Base-by-base conservation (phyloP, 2,888 invertebrate species). In the Sinotaia quadrata region DNA sequence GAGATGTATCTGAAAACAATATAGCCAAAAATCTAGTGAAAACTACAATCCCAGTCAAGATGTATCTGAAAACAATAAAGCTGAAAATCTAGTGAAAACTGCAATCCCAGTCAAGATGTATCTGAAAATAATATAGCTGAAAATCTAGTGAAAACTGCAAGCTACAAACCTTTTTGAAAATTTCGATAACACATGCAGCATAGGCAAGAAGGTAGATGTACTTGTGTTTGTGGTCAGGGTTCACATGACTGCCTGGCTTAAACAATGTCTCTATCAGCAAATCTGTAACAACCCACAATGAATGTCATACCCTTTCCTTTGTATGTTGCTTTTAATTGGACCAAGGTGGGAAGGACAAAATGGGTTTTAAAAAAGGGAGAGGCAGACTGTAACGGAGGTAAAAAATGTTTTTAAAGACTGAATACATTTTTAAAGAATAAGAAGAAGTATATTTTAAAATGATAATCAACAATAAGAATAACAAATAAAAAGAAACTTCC, bases 151-250 rank as follows among this genome's bases (percentile, higher is more conserved):
- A 41, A 41, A 18, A 2, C 41, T 41, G 41, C 41, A 41, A 1
- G 41, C 15, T 41, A 36, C 69, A 60, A 80, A 78, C 88, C 88
- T 71, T 93, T 91, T 94, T 56, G 91, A 92, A 68, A 91, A 91
- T 92, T 87, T 98, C 98, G 77, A 93, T 94, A 0, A 98, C 97
- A 87, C 96, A 95, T 0, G 97, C 94, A 1, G 97, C 95, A 89
- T 98, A 98, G 1, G 97, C 97, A 81, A 98, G 89, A 68, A 99
- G 90, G 88, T 94, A 94, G 87, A 98, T 94, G 87, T 99, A 99
- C 88, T 98, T 98, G 8, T 95, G 93, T 89, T 97, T 97, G 88
- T 98, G 97, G 84, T 98, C 98, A 0, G 96, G 96, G 89, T 98
- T 97, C 68, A 98, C 81, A 72, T 97, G 96, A 24, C 94, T 93